Percentiles rank a stretch among this genome's conserved stretches.
phyloP scores from a whole-genome alignment of 1,140 invertebrate genomes.

The Cotesia vestalis region DNA sequence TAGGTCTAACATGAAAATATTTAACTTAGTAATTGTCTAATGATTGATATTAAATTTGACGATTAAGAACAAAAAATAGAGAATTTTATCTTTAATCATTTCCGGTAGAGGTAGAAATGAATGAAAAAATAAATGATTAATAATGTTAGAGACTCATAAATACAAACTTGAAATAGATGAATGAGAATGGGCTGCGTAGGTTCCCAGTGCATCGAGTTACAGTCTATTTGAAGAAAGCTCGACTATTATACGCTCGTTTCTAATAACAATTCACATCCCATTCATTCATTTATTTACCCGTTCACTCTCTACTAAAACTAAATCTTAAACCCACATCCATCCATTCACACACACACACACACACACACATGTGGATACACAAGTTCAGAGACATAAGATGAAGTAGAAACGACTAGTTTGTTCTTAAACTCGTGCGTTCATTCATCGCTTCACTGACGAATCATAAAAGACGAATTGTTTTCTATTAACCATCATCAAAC shows the following conservation, averaged over 20 bases:
- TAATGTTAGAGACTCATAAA: not conserved
- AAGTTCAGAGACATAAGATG: conserved; percentile 34
- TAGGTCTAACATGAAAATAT: too few species aligned
- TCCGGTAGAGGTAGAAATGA: too few species aligned
- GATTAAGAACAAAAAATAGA: too few species aligned
- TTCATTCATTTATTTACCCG: conserved; percentile 38
- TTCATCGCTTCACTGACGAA: conserved; percentile 37
- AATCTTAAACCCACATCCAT: too few species aligned
- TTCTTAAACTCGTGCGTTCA: conserved; percentile 33
- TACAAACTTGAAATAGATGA: too few species aligned
- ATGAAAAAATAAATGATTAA: too few species aligned
- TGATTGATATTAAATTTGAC: too few species aligned
- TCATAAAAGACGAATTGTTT: conserved; percentile 29
- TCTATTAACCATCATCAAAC: conserved; percentile 3
- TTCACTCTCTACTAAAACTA: conserved; percentile 29
- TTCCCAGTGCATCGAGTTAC: conserved; percentile 66
- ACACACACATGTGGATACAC: too few species aligned
- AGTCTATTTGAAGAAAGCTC: conserved; percentile 36
- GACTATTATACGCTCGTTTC: conserved; percentile 33
- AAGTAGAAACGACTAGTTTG: conserved; percentile 38
- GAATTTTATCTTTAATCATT: too few species aligned
- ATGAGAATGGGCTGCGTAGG: conserved; percentile 42
- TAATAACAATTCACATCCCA: conserved; percentile 34
- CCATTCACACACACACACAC: too few species aligned
- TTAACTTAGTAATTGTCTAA: too few species aligned